A percentile compares a stretch with the other conserved stretches of the same genome.
Evolutionary conservation across 2,888 invertebrate species (phyloP).

Genomic region (Oxyteleia sp.): DNA sequence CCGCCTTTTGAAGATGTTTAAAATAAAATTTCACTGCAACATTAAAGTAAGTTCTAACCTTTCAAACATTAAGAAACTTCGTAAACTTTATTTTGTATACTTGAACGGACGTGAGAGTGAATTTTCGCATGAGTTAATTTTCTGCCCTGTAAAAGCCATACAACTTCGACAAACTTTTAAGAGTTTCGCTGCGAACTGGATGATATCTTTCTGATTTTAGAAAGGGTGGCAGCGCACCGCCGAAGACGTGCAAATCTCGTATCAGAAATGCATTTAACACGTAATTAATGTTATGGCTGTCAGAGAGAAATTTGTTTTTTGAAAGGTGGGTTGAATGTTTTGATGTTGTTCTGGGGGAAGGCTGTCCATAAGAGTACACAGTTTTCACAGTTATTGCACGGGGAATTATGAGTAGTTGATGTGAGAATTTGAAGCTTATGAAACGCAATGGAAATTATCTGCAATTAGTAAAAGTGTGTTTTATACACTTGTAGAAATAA

Average conservation of each 20-base stretch:
- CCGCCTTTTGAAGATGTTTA: slow-evolving; percentile 16
- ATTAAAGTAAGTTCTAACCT: slow-evolving; percentile 27
- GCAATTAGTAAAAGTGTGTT: no score
- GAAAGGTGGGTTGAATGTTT: no score
- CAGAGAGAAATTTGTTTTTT: no score
- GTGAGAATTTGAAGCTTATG: no score
- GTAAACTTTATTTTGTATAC: slow-evolving; percentile 38
- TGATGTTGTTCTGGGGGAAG: no score
- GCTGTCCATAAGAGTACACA: no score
- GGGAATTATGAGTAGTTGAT: no score
- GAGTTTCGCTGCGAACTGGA: slow-evolving; percentile 15
- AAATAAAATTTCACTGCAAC: slow-evolving; percentile 27
- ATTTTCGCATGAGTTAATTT: slow-evolving; percentile 47
- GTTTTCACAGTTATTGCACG: no score
- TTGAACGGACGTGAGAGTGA: slow-evolving; percentile 41
- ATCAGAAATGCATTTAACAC: slow-evolving; percentile 2
- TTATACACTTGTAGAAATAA: no score
- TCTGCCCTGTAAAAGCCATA: slow-evolving; percentile 40
- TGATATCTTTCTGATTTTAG: slow-evolving; percentile 25
- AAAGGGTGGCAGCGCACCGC: neutral
- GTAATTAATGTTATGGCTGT: no score
- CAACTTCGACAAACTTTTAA: slow-evolving; percentile 37
- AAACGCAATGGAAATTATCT: no score
- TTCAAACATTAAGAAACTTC: slow-evolving; percentile 23
- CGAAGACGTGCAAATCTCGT: slow-evolving; percentile 13